phyloP scores from a whole-genome alignment of 92 coral and sea anemone species.

The Actinostola sp. region DNA sequence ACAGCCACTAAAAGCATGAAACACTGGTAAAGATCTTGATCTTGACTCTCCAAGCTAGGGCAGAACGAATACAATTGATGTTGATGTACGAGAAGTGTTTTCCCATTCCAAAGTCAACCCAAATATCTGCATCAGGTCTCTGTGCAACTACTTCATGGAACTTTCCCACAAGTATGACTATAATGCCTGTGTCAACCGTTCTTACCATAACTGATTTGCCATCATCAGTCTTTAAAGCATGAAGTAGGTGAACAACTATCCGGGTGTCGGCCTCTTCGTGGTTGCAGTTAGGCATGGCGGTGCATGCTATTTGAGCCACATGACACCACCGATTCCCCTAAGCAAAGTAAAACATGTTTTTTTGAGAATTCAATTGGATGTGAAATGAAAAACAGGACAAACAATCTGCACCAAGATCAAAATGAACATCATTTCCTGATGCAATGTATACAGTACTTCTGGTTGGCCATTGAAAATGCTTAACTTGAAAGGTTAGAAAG shows the following conservation, averaged over 20 bases:
- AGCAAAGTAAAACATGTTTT: too few relatives aligned
- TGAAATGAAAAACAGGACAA: too few relatives aligned
- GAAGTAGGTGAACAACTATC: conserved; percentile 14
- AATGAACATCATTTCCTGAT: too few relatives aligned
- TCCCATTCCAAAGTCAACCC: conserved; percentile 74
- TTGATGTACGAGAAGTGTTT: conserved; percentile 42
- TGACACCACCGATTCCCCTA: too few relatives aligned
- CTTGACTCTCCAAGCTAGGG: conserved; percentile 51
- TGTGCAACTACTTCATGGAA: conserved; percentile 47
- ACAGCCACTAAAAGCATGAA: conserved; percentile 65
- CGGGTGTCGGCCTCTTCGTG: background rate
- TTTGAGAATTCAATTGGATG: too few relatives aligned
- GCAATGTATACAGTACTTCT: conserved; percentile 5
- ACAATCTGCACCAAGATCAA: too few relatives aligned
- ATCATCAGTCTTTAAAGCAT: conserved; percentile 43
- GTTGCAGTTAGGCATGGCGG: background rate
- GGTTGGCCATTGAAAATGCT: conserved; percentile 9
- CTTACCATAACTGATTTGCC: conserved; percentile 20
- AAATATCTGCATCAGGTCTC: conserved; percentile 33
- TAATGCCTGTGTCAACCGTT: conserved; percentile 44
- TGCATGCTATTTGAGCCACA: too few relatives aligned
- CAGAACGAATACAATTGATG: conserved; percentile 49
- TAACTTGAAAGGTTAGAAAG: conserved; percentile 21
- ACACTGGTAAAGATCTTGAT: conserved; percentile 46
- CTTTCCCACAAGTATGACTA: conserved; percentile 61